Evolutionary conservation across 1,140 invertebrate species (phyloP), one percentile per base, ranked within the genome.

Genomic region (Cylas formicarius): DNA sequence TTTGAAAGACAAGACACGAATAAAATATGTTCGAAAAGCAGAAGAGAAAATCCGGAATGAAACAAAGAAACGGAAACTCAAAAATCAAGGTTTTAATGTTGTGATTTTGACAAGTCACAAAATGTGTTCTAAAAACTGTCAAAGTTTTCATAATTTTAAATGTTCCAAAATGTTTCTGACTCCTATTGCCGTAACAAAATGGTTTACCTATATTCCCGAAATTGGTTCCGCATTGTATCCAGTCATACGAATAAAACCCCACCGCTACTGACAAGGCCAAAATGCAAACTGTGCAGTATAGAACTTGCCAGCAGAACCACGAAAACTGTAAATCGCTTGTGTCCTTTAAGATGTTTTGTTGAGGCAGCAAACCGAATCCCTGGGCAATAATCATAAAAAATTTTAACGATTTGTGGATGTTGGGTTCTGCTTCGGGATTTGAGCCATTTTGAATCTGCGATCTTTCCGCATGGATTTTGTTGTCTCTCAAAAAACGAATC

Each of bases 361-460:
- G 14, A 10, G 41, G 41, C 3, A 44, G 27, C 9, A 44, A 22
- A 17, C 41, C 41, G 9, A 35, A 13, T 2, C 34, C 20, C 19
- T 35, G 41, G 19, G 18, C 16, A 17, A n/a, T 2, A 9, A 22
- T 20, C 16, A 44, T 4, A 22, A 35, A 34, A 10, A 26, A 27
- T 23, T 24, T 44, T 24, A 44, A 17, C 18, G 41, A 44, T 16
- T 34, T 44, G 16, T 23, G 19, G 3, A 44, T 17, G 19, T 34
- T 24, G 19, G 19, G 17, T 24, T 34, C 31, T 34, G 8, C 13
- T 23, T 14, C 13, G 13, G n/a, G 8, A 7, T 9, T n/a, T 11
- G 11, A 4, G 2, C 22, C 14, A 17, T 9, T 22, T 44, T 36
- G 13, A 19, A 26, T 2, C 19, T 16, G 19, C 17, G 8, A 17